phyloP scores from a whole-genome alignment of 2,888 invertebrate species.

The Allygus modestus region DNA sequence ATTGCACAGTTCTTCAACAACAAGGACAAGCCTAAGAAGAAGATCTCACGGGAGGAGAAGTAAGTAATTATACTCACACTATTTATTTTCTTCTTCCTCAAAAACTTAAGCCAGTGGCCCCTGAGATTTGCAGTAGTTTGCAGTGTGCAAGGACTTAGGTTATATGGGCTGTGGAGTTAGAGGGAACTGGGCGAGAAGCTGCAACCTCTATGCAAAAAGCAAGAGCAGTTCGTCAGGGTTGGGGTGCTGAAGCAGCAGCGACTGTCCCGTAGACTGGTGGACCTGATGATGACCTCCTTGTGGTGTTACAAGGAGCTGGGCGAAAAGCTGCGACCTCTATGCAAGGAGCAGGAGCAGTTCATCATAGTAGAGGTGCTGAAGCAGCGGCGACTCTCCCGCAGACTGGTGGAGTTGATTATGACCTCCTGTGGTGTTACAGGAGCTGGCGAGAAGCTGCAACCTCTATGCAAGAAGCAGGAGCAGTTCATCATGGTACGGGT shows the following conservation, averaged over 20 bases:
- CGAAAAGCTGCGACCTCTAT: slow-evolving; percentile 90
- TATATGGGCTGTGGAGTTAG: too few relatives aligned
- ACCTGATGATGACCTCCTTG: too few relatives aligned
- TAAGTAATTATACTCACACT: slow-evolving; percentile 73
- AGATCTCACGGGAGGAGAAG: slow-evolving; percentile 88
- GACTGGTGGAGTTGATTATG: slow-evolving; percentile 90
- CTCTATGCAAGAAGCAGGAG: slow-evolving; percentile 93
- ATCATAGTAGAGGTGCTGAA: slow-evolving; percentile 87
- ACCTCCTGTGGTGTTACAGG: too few relatives aligned
- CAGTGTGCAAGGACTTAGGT: too few relatives aligned
- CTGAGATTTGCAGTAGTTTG: too few relatives aligned
- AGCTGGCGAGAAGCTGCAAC: slow-evolving; percentile 90
- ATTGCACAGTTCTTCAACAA: slow-evolving; percentile 89
- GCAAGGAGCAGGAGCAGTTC: slow-evolving; percentile 89
- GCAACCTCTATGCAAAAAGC: slow-evolving; percentile 92
- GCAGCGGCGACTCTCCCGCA: slow-evolving; percentile 89
- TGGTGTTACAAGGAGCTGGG: slow-evolving; percentile 82
- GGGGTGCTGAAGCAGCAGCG: too few relatives aligned
- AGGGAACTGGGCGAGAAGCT: slow-evolving; percentile 91
- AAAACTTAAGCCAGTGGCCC: too few relatives aligned
- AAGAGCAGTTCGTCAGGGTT: slow-evolving; percentile 84
- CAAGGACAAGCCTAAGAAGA: slow-evolving; percentile 75
- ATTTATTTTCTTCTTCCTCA: too few relatives aligned
- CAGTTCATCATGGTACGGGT: slow-evolving; percentile 84
- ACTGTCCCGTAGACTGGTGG: too few relatives aligned